Conservation (phyloP, 2,888 invertebrate genomes). For the Willowsia nigromaculata region DNA sequence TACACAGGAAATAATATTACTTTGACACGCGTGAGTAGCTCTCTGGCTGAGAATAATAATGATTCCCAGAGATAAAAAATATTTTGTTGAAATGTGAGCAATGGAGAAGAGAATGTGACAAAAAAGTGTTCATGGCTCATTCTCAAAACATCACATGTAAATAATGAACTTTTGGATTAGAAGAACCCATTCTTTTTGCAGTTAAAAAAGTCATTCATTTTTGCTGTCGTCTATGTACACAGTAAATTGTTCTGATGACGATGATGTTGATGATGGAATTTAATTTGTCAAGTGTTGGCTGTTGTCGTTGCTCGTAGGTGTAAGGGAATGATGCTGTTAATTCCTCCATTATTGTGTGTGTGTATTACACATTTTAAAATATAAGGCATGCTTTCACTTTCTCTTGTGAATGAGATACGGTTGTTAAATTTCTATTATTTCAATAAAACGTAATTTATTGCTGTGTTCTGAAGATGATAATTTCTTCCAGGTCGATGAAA, state of each 20-base stretch:
- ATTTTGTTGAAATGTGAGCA: slow-evolving; percentile 1
- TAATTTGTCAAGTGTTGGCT: not conserved
- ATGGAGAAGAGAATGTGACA: slow-evolving; percentile 34
- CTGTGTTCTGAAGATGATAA: too few species aligned
- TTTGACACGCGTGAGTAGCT: slow-evolving; percentile 53
- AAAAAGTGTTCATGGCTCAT: not conserved
- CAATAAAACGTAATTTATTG: too few species aligned
- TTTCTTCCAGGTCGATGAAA: too few species aligned
- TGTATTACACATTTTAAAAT: too few species aligned
- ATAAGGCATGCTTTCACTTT: too few species aligned
- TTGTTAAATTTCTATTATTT: too few species aligned
- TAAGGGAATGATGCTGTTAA: too few species aligned
- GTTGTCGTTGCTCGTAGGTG: not conserved
- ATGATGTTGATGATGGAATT: not conserved
- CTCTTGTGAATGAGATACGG: too few species aligned
- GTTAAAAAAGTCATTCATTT: slow-evolving; percentile 27
- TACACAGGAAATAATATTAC: slow-evolving; percentile 45
- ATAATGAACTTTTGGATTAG: slow-evolving; percentile 6
- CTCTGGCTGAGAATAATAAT: slow-evolving; percentile 61
- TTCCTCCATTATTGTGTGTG: too few species aligned
- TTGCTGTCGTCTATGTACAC: not conserved
- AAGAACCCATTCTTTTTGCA: not conserved
- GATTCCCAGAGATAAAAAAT: slow-evolving; percentile 24
- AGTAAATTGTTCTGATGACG: not conserved
- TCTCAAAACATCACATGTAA: slow-evolving; percentile 8